Evolutionary conservation across 2,888 invertebrate genomes (phyloP).

Genomic region (Cyclophora albipunctata): DNA sequence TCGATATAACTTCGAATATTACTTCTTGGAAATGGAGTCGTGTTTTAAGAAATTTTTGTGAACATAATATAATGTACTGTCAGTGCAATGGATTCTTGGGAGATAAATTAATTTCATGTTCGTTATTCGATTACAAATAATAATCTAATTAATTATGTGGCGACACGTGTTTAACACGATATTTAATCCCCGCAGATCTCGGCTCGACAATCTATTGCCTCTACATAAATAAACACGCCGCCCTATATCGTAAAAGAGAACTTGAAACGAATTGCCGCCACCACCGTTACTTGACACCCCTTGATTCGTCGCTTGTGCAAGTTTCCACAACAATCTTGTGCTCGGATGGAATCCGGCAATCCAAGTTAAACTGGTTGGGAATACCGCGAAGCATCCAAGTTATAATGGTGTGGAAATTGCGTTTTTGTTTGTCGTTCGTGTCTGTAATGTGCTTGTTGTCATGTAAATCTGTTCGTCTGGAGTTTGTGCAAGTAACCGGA

Average conservation of each 20-base stretch:
- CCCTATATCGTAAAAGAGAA: constrained; percentile 44
- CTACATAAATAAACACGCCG: constrained; percentile 34
- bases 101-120: too few species aligned
- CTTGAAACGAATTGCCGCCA: constrained; percentile 34
- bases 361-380: constrained; percentile 21
- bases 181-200: too few species aligned
- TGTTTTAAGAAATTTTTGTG: too few species aligned
- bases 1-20: too few species aligned
- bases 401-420: constrained; percentile 62
- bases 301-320: constrained; percentile 3
- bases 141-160: too few species aligned
- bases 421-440: constrained; percentile 52
- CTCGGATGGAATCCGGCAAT: constrained; percentile 11
- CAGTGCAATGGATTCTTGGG: too few species aligned
- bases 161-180: too few species aligned
- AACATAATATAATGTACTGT: too few species aligned
- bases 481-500: too few species aligned
- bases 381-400: constrained; percentile 50
- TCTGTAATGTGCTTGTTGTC: constrained; percentile 43
- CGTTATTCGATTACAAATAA: too few species aligned
- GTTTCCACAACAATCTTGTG: constrained; percentile 3
- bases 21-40: too few species aligned
- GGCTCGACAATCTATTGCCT: neutral
- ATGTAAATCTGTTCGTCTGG: constrained; percentile 35
- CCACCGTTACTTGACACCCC: constrained; percentile 25